These are phyloP conservation scores for Helicoverpa armigera DNA, from an alignment of 1,140 invertebrate species.

Conservation along the genomic window DNA sequence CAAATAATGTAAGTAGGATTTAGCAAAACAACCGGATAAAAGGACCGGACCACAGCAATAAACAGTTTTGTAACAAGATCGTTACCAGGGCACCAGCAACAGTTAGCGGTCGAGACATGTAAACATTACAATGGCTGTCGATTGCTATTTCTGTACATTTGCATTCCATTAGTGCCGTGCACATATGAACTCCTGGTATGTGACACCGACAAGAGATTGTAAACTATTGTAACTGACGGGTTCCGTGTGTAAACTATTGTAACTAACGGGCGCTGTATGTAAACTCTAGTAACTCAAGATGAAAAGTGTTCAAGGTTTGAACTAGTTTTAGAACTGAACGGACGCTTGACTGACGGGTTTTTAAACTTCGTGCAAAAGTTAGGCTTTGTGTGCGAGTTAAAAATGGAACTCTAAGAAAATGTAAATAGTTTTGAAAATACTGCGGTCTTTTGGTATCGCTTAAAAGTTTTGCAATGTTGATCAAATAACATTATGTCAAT, in stretches of 20 bases:
- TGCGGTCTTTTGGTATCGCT: background rate
- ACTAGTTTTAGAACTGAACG: slow-evolving; percentile 7
- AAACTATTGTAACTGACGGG: slow-evolving; percentile 8
- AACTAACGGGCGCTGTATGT: background rate
- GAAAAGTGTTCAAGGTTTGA: slow-evolving; percentile 7
- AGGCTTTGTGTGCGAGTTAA: background rate
- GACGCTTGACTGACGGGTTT: slow-evolving; percentile 10
- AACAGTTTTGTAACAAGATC: background rate
- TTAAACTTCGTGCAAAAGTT: slow-evolving; percentile 17
- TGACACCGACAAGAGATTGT: slow-evolving; percentile 6
- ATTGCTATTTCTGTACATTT: slow-evolving; percentile 37
- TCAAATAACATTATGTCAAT: background rate
- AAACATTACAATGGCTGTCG: slow-evolving; percentile 26
- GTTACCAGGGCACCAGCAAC: slow-evolving; percentile 21
- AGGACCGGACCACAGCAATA: background rate
- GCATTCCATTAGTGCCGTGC: slow-evolving; percentile 17
- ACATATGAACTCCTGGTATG: background rate
- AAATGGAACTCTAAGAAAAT: background rate
- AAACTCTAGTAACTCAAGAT: background rate
- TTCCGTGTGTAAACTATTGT: too few relatives aligned
- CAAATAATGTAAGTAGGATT: too few relatives aligned
- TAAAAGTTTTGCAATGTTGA: background rate
- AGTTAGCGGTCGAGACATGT: slow-evolving; percentile 23
- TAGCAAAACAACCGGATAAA: background rate
- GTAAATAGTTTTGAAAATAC: background rate